Evolutionary conservation across 2,888 invertebrate species (phyloP), one percentile per base, ranked within the genome.

Genomic region (Caenorhabditis zanzibari): DNA sequence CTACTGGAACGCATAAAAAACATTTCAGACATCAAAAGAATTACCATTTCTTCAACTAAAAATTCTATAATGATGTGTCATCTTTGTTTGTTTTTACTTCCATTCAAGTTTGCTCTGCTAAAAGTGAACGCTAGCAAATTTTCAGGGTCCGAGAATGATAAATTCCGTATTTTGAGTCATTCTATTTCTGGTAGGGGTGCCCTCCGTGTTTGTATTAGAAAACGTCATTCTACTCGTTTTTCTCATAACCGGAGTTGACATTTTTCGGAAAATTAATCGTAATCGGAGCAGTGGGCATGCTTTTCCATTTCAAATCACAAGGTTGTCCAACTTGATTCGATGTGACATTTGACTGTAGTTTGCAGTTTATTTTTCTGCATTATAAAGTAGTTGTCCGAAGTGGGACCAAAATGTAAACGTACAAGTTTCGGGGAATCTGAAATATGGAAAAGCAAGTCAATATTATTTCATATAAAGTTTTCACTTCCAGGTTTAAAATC

Each of bases 21-120:
- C 66, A 66, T 66, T 66, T 52, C 26, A 22, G n/a, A 22, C 66
- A 52, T 66, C 66, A 66, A 66, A 66, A 66, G 66, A 66, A 66
- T 66, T 66, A 66, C 14, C 66, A 66, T 66, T 28, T 32, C 12
- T 32, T 28, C 16, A 26, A n/a, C 32, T 58, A 59, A 59, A 59
- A 59, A 59, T 61, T 61, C 14, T 44, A 44, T 28, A 14, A 58
- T 32, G 28, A 63, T 63, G 63, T 26, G 63, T 63, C 63, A 63
- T 26, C 9, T 10, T 10, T 54, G 26, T 54, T 54, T 54, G 54
- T 54, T 54, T 54, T 24, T 26, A 26, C 26, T 41, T 61, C 12
- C 10, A 38, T 19, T 59, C 12, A 10, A 12, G 10, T 38, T 12
- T 38, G 6, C 38, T 4, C 32, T 38, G 28, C 19, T 28, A 16